Evolutionary conservation across 2,113 vertebrate species (phyloP).

Genomic region (Cyprichromis sp.): DNA sequence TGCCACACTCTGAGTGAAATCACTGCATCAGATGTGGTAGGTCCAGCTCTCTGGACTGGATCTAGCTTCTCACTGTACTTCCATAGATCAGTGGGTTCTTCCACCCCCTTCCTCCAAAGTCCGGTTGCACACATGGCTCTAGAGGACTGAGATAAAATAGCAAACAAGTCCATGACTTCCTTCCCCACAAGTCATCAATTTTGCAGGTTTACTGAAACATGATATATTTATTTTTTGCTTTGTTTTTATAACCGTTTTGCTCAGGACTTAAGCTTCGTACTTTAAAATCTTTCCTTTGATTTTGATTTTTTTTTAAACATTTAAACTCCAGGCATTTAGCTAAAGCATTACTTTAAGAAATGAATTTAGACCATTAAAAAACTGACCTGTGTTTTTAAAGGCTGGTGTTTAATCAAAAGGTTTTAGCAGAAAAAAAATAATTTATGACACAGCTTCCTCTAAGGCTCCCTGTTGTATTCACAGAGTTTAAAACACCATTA

Average conservation of each 20-base stretch:
- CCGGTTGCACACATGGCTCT: neutral
- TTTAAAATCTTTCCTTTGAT: constrained; percentile 4
- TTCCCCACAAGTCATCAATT: constrained; percentile 20
- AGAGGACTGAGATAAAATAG: neutral
- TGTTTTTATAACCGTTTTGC: neutral
- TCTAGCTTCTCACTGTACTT: neutral
- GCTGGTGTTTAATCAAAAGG: neutral
- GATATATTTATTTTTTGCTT: neutral
- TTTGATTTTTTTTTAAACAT: neutral
- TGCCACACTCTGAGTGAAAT: neutral
- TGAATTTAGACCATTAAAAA: neutral
- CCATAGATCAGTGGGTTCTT: neutral
- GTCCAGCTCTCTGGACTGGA: neutral
- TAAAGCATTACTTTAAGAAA: neutral
- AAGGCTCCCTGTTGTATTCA: neutral
- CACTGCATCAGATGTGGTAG: neutral
- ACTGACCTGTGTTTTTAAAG: neutral
- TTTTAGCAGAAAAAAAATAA: neutral
- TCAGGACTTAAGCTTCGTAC: constrained; percentile 18
- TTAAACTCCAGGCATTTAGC: neutral
- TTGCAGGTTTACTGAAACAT: constrained; percentile 5
- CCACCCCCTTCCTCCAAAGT: neutral
- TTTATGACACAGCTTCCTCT: neutral
- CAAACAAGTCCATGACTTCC: neutral
- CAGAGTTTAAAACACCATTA: neutral